Evolutionary conservation across 1,140 invertebrate genomes (phyloP).

Genomic region (Pseudomyrmex sp.): DNA sequence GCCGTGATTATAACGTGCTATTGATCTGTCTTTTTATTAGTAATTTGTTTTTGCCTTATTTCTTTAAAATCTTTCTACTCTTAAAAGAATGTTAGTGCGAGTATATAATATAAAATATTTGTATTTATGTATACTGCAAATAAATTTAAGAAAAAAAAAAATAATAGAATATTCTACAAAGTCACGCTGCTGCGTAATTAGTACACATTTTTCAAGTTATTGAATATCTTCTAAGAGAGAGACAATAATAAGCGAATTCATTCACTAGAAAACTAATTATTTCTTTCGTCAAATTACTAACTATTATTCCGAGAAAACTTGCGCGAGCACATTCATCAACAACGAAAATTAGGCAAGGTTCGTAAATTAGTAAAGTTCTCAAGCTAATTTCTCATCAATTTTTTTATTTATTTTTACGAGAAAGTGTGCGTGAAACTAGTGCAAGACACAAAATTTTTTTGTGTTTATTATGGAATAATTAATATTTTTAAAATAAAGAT

Average conservation of each 20-base stretch:
- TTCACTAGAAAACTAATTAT: constrained; percentile 20
- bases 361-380: constrained; percentile 1
- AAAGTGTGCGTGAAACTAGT: constrained; percentile 25
- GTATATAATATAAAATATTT: background rate
- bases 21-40: constrained; percentile 65
- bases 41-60: constrained; percentile 21
- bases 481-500: background rate
- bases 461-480: constrained; percentile 9
- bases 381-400: constrained; percentile 61
- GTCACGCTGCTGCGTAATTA: background rate
- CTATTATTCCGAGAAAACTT: constrained; percentile 49
- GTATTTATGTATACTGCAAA: background rate
- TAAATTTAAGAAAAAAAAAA: background rate
- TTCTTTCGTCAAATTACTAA: constrained; percentile 15
- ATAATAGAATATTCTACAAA: background rate
- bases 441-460: constrained; percentile 48
- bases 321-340: background rate
- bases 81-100: background rate
- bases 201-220: background rate
- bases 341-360: background rate
- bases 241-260: constrained; percentile 7
- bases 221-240: constrained; percentile 12
- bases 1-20: constrained; percentile 62
- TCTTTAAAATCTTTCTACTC: constrained; percentile 4
- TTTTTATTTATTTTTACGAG: constrained; percentile 21